These are phyloP conservation scores for Thecophora atra DNA, from an alignment of 2,888 invertebrate species.

Conservation along the genomic window DNA sequence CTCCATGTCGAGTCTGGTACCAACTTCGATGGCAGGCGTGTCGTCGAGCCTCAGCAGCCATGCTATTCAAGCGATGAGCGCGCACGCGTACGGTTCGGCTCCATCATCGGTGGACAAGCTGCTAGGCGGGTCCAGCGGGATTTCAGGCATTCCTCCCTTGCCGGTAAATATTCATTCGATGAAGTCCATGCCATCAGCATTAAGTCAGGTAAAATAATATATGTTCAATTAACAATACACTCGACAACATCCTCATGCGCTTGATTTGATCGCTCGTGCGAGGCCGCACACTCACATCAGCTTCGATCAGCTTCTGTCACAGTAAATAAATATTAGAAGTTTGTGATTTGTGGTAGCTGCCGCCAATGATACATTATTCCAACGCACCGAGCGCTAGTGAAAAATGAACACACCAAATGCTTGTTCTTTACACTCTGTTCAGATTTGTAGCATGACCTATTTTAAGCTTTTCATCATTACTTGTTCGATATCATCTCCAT, in stretches of 20 bases:
- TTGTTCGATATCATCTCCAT: too few relatives aligned
- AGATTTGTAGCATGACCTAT: too few relatives aligned
- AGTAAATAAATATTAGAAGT: too few relatives aligned
- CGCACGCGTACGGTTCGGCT: conserved; percentile 53
- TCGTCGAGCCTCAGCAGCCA: conserved; percentile 77
- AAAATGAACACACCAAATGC: too few relatives aligned
- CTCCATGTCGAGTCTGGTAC: conserved; percentile 61
- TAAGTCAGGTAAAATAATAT: conserved; percentile 67
- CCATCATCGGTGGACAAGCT: conserved; percentile 67
- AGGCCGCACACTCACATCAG: not conserved
- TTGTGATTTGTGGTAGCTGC: not conserved
- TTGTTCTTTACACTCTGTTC: too few relatives aligned
- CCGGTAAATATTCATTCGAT: conserved; percentile 67
- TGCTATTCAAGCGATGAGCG: conserved; percentile 71
- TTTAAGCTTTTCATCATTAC: too few relatives aligned
- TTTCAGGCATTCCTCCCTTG: conserved; percentile 64
- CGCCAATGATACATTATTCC: too few relatives aligned
- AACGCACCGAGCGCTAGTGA: too few relatives aligned
- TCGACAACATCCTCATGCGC: conserved; percentile 39
- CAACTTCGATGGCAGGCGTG: conserved; percentile 66
- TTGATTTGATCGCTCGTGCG: conserved; percentile 7
- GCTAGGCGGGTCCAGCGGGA: conserved; percentile 67
- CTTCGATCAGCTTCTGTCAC: not conserved
- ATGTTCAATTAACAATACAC: conserved; percentile 58
- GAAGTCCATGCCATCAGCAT: conserved; percentile 66